These are phyloP conservation scores for Sardinella longiceps DNA, from an alignment of 2,797 vertebrate genomes.

Conservation along the genomic window DNA sequence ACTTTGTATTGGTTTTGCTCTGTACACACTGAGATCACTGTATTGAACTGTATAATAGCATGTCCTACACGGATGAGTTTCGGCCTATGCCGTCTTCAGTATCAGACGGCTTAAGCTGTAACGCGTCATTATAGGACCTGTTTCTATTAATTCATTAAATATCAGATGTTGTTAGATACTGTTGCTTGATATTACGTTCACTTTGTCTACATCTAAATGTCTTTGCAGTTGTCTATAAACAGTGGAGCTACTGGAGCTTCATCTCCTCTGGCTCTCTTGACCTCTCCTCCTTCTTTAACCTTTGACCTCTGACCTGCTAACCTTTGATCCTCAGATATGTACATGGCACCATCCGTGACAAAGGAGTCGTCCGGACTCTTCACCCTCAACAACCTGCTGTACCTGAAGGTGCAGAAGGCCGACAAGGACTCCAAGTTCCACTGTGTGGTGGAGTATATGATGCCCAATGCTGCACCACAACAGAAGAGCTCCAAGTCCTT, in stretches of 20 bases:
- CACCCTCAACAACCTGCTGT: slow-evolving; percentile 78
- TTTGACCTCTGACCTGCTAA: background rate
- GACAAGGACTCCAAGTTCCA: slow-evolving; percentile 79
- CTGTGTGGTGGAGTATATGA: slow-evolving; percentile 77
- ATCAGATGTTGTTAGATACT: too few species aligned
- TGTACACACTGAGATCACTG: too few species aligned
- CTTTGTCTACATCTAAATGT: too few species aligned
- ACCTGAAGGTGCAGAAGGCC: slow-evolving; percentile 74
- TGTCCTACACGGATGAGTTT: too few species aligned
- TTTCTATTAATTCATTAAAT: too few species aligned
- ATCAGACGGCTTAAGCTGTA: too few species aligned
- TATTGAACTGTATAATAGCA: too few species aligned
- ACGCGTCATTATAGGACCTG: too few species aligned
- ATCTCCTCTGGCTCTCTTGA: background rate
- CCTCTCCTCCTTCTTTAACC: background rate
- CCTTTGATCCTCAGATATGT: slow-evolving; percentile 68
- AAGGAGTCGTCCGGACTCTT: slow-evolving; percentile 82
- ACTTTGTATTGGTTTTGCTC: background rate
- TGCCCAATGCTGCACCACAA: slow-evolving; percentile 62
- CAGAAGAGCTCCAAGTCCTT: slow-evolving; percentile 71
- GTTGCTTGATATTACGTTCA: too few species aligned
- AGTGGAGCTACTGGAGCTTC: too few species aligned
- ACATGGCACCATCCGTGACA: slow-evolving; percentile 75
- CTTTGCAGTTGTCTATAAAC: too few species aligned
- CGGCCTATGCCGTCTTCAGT: too few species aligned